Evolutionary conservation across 1,140 invertebrate species (phyloP).

Genomic region (Drosophila subpulchrella): DNA sequence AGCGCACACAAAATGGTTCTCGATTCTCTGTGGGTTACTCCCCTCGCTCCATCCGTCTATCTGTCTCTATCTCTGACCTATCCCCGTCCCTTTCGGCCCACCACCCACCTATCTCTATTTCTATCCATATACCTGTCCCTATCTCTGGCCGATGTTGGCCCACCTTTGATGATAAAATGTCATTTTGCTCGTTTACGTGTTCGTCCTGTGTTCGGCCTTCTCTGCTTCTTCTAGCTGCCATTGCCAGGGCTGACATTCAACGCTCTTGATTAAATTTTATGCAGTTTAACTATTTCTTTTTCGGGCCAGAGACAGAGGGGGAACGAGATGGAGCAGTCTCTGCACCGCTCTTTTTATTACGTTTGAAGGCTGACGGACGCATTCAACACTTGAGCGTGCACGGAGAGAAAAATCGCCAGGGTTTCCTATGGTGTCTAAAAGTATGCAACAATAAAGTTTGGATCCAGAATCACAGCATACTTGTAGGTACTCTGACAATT

Average conservation of each 20-base stretch:
- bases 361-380: conserved; percentile 68
- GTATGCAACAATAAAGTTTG: background rate
- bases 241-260: conserved; percentile 78
- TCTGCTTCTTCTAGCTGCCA: conserved; percentile 44
- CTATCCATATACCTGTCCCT: conserved; percentile 14
- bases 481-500: too few relatives aligned
- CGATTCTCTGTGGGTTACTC: conserved; percentile 48
- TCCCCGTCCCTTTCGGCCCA: conserved; percentile 16
- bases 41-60: background rate
- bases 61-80: background rate
- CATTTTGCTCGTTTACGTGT: conserved; percentile 82
- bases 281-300: conserved; percentile 79
- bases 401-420: background rate
- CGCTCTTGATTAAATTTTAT: conserved; percentile 83
- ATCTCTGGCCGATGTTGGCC: conserved; percentile 50
- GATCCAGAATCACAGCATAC: too few relatives aligned
- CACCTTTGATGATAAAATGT: conserved; percentile 83
- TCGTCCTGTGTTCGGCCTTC: conserved; percentile 44
- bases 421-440: background rate
- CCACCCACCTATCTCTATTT: conserved; percentile 12
- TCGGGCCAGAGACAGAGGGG: conserved; percentile 2
- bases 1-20: conserved; percentile 75
- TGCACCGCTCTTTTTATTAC: conserved; percentile 59
- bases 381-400: conserved; percentile 64
- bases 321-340: conserved; percentile 5